These are phyloP conservation scores for Physella acuta DNA, from an alignment of 1,140 invertebrate genomes.

Conservation along the genomic window DNA sequence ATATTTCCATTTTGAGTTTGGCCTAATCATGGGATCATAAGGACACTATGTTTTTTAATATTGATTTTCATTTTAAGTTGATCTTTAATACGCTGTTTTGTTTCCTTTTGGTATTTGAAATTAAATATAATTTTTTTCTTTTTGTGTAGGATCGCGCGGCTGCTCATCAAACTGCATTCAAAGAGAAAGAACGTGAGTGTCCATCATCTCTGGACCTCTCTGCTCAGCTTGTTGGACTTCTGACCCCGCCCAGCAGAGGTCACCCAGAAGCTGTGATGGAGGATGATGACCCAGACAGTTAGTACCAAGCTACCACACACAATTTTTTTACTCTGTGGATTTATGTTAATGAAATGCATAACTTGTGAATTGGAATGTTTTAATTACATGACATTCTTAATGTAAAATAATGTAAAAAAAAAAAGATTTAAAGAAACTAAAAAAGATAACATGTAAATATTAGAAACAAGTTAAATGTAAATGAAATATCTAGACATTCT, in stretches of 20 bases:
- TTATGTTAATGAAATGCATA: background rate
- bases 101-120: too few relatives aligned
- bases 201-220: conserved; percentile 34
- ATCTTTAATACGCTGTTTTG: too few relatives aligned
- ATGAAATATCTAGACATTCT: too few relatives aligned
- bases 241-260: conserved; percentile 6
- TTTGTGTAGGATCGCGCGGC: conserved; percentile 13
- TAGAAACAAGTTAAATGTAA: too few relatives aligned
- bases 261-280: background rate
- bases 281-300: background rate
- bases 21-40: too few relatives aligned
- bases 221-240: conserved; percentile 29
- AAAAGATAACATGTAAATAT: too few relatives aligned
- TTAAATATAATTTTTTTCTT: background rate
- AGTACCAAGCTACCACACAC: background rate
- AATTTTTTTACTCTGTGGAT: background rate
- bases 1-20: too few relatives aligned
- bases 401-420: too few relatives aligned
- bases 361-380: background rate
- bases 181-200: conserved; percentile 15
- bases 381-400: too few relatives aligned
- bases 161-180: background rate
- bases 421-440: too few relatives aligned
- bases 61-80: too few relatives aligned
- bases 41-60: too few relatives aligned